Percentiles rank a stretch among this genome's conserved stretches.
Evolutionary conservation across 2,113 vertebrate species (phyloP).

Genomic region (Channa maculata): DNA sequence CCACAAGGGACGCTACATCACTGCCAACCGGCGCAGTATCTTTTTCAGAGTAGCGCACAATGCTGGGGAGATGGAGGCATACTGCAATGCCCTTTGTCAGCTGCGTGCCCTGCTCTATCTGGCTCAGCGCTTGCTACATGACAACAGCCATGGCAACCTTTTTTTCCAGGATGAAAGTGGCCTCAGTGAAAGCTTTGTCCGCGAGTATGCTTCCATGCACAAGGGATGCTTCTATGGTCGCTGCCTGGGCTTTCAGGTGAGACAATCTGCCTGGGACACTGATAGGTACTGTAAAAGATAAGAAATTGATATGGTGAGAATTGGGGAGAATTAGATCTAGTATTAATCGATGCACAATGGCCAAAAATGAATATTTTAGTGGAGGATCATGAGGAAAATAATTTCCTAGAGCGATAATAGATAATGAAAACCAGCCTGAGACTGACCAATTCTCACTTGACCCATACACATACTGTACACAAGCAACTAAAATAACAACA

Average conservation of each 20-base stretch:
- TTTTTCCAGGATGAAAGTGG: conserved; percentile 88
- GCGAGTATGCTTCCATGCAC: conserved; percentile 90
- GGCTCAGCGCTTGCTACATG: conserved; percentile 88
- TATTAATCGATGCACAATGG: background rate
- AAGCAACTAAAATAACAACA: too few species aligned
- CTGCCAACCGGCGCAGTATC: conserved; percentile 89
- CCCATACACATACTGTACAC: background rate
- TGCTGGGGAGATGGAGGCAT: conserved; percentile 90
- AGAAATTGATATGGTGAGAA: background rate
- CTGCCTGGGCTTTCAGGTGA: conserved; percentile 94
- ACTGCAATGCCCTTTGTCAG: conserved; percentile 90
- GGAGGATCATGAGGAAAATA: too few species aligned
- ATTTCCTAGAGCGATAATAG: too few species aligned
- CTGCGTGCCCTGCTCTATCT: conserved; percentile 90
- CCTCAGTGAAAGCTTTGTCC: conserved; percentile 87
- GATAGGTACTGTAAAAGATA: background rate
- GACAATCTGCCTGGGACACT: background rate
- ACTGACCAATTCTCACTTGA: background rate
- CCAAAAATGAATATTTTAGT: background rate
- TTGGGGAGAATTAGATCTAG: background rate
- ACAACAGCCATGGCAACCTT: conserved; percentile 86
- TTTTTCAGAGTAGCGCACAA: conserved; percentile 91
- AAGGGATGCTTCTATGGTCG: conserved; percentile 95
- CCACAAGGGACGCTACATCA: conserved; percentile 91
- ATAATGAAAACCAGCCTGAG: background rate